Conservation (phyloP, 1,140 invertebrate genomes). For the Drosophila pectinifera region DNA sequence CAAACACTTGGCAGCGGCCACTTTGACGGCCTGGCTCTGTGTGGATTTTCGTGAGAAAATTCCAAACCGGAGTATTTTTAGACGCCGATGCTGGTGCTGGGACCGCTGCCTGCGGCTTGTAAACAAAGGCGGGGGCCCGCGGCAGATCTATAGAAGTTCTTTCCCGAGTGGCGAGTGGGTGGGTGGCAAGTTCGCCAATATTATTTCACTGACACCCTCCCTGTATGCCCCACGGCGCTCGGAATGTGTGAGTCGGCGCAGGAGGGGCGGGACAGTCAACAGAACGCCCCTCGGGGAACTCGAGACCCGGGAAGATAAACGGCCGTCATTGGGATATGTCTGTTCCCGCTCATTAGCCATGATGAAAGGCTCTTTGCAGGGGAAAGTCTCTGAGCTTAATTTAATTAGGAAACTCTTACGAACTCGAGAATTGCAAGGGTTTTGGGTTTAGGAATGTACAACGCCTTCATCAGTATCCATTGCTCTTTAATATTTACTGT, state of each 20-base stretch:
- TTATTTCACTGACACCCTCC: conserved; percentile 33
- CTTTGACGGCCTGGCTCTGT: conserved; percentile 29
- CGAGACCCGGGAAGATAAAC: conserved; percentile 32
- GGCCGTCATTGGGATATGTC: conserved; percentile 34
- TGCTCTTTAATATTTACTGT: no score
- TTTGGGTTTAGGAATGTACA: no score
- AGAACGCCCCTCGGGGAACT: conserved; percentile 29
- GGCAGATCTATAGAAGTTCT: conserved; percentile 8
- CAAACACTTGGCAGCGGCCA: conserved; percentile 34
- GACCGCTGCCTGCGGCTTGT: conserved; percentile 21
- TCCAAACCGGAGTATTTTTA: conserved; percentile 43
- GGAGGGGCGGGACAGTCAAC: conserved; percentile 23
- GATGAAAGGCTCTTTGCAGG: conserved; percentile 21
- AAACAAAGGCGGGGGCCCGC: conserved; percentile 41
- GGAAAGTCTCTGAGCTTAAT: not conserved
- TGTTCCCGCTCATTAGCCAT: conserved; percentile 24
- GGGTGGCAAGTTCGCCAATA: conserved; percentile 48
- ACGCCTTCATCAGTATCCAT: no score
- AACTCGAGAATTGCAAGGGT: no score
- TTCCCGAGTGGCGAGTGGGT: conserved; percentile 31
- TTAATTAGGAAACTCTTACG: not conserved
- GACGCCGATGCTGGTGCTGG: conserved; percentile 20
- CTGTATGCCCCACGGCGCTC: conserved; percentile 4
- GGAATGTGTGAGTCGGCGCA: not conserved
- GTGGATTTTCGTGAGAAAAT: conserved; percentile 40